These are phyloP conservation scores for Aethes cnicana DNA, from an alignment of 2,888 invertebrate genomes.

Conservation along the genomic window DNA sequence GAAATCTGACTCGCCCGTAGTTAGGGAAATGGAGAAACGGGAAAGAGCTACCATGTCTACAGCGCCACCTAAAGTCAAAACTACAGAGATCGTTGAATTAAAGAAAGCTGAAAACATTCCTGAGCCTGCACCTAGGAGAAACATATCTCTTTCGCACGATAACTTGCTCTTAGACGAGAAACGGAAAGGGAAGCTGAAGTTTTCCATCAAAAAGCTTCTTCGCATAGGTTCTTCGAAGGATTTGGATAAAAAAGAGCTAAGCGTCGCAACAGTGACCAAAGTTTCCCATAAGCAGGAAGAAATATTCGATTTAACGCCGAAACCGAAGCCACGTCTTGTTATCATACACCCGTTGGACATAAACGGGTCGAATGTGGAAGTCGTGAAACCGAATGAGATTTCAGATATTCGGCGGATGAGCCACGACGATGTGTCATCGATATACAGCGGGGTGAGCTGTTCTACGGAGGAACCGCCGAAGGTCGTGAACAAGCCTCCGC, in stretches of 20 bases:
- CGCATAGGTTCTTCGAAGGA: slow-evolving; percentile 90
- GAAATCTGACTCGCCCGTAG: slow-evolving; percentile 86
- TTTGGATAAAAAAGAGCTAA: slow-evolving; percentile 81
- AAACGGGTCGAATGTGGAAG: slow-evolving; percentile 91
- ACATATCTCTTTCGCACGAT: slow-evolving; percentile 89
- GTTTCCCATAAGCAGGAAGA: slow-evolving; percentile 80
- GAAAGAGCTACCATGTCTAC: slow-evolving; percentile 81
- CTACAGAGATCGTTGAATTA: slow-evolving; percentile 53
- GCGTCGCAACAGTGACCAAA: slow-evolving; percentile 67
- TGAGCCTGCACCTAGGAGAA: slow-evolving; percentile 86
- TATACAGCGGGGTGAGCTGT: slow-evolving; percentile 71
- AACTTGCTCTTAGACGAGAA: slow-evolving; percentile 84
- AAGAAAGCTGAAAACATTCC: slow-evolving; percentile 70
- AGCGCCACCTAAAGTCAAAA: slow-evolving; percentile 52
- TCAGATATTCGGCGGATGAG: slow-evolving; percentile 62
- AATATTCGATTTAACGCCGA: slow-evolving; percentile 79
- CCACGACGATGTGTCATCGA: slow-evolving; percentile 80
- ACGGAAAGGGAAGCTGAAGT: slow-evolving; percentile 87
- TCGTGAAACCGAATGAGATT: slow-evolving; percentile 83
- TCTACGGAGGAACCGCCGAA: slow-evolving; percentile 69
- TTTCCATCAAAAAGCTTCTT: slow-evolving; percentile 91
- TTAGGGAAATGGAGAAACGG: slow-evolving; percentile 88
- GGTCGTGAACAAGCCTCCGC: slow-evolving; percentile 85
- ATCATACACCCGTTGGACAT: slow-evolving; percentile 94
- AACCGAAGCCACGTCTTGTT: slow-evolving; percentile 88